Conservation (phyloP, 2,888 invertebrate genomes). For the Galerucella pusilla region DNA sequence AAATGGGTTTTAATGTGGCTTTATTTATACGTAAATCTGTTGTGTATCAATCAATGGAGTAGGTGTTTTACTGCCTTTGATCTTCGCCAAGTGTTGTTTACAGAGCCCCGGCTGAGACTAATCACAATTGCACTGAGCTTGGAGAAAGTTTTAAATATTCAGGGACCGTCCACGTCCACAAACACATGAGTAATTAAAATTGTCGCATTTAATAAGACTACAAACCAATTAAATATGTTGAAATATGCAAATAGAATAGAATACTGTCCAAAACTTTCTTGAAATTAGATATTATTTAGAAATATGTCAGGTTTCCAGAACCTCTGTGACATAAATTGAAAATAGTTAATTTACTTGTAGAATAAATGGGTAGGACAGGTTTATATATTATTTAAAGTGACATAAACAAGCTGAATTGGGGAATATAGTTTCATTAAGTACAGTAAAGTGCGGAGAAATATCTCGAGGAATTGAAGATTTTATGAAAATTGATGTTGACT, state of each 20-base stretch:
- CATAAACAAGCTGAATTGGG: neutral
- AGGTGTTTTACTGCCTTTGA: conserved; percentile 58
- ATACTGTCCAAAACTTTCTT: conserved; percentile 10
- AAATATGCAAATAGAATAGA: conserved; percentile 31
- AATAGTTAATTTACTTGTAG: neutral
- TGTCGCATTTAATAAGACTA: conserved; percentile 41
- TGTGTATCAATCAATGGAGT: conserved; percentile 58
- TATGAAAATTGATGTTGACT: no score
- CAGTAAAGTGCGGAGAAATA: no score
- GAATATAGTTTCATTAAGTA: no score
- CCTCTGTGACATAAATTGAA: neutral
- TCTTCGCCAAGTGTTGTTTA: conserved; percentile 55
- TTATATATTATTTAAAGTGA: neutral
- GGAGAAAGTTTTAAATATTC: conserved; percentile 62
- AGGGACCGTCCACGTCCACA: conserved; percentile 54
- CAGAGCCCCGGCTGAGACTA: conserved; percentile 45
- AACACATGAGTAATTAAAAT: conserved; percentile 61
- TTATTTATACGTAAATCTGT: conserved; percentile 38
- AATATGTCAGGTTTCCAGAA: conserved; percentile 1
- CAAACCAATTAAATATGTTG: conserved; percentile 38
- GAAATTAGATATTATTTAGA: conserved; percentile 8
- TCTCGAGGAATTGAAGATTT: no score
- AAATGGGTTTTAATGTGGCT: conserved; percentile 26
- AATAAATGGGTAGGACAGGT: neutral
- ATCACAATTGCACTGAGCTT: conserved; percentile 52